These are phyloP conservation scores for Icerya purchasi DNA, from an alignment of 2,888 invertebrate genomes.

Conservation along the genomic window DNA sequence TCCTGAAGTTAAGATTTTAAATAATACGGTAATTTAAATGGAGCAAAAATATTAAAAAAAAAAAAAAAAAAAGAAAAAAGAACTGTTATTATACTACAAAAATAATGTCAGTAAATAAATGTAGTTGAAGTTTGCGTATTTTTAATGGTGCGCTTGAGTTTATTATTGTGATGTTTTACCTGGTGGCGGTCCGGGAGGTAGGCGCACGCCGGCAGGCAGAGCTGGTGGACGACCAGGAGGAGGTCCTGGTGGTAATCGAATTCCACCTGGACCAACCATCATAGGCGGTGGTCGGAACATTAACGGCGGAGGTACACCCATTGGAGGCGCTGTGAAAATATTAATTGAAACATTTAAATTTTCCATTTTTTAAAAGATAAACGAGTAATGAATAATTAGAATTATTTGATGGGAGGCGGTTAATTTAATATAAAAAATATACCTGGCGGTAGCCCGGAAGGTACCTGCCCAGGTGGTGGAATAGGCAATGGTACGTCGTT, in stretches of 20 bases:
- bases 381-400: no score
- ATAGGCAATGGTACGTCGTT: conserved; percentile 10
- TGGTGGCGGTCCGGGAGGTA: conserved; percentile 44
- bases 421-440: no score
- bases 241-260: conserved; percentile 31
- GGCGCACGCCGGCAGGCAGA: conserved; percentile 30
- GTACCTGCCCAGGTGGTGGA: conserved; percentile 17
- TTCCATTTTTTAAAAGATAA: no score
- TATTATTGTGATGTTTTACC: no score
- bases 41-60: no score
- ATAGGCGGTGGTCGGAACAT: conserved; percentile 34
- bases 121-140: no score
- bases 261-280: conserved; percentile 31
- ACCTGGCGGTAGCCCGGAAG: conserved; percentile 19
- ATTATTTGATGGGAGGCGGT: no score
- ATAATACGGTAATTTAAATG: no score
- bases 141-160: not conserved
- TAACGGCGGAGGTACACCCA: conserved; percentile 25
- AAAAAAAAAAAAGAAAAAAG: no score
- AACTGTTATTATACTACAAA: no score
- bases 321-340: conserved; percentile 26
- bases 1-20: conserved; percentile 14
- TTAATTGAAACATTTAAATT: no score
- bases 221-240: conserved; percentile 29
- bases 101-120: no score